phyloP scores from a whole-genome alignment of 2,888 invertebrate genomes.

The Drosophila paranaensis region DNA sequence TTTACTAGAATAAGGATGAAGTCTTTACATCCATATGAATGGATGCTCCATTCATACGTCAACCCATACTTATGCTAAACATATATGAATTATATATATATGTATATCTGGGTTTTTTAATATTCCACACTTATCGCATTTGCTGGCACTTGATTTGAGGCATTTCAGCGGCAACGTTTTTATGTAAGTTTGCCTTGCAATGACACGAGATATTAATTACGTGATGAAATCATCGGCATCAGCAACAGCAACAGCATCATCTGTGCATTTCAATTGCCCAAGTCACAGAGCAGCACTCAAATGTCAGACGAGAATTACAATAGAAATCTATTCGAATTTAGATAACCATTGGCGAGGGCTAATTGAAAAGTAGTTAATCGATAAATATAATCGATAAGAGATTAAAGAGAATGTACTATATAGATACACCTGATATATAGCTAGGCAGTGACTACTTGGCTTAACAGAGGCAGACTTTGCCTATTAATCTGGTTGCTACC shows the following conservation, averaged over 20 bases:
- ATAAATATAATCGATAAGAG: neutral
- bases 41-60: too few relatives aligned
- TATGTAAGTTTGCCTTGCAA: slow-evolving; percentile 53
- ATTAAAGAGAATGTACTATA: neutral
- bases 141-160: slow-evolving; percentile 19
- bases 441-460: too few relatives aligned
- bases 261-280: slow-evolving; percentile 42
- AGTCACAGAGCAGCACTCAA: slow-evolving; percentile 32
- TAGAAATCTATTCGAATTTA: neutral
- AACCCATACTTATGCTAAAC: too few relatives aligned
- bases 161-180: slow-evolving; percentile 16
- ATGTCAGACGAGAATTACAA: slow-evolving; percentile 66
- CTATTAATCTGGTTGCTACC: neutral
- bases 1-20: neutral
- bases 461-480: too few relatives aligned
- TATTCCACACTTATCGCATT: slow-evolving; percentile 10
- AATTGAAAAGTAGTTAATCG: neutral
- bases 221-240: slow-evolving; percentile 53
- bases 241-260: slow-evolving; percentile 12
- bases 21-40: neutral
- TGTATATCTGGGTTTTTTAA: neutral
- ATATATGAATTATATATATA: neutral
- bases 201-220: slow-evolving; percentile 67
- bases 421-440: too few relatives aligned
- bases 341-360: neutral